phyloP scores from a whole-genome alignment of 2,113 vertebrate species.

The Riparia riparia region DNA sequence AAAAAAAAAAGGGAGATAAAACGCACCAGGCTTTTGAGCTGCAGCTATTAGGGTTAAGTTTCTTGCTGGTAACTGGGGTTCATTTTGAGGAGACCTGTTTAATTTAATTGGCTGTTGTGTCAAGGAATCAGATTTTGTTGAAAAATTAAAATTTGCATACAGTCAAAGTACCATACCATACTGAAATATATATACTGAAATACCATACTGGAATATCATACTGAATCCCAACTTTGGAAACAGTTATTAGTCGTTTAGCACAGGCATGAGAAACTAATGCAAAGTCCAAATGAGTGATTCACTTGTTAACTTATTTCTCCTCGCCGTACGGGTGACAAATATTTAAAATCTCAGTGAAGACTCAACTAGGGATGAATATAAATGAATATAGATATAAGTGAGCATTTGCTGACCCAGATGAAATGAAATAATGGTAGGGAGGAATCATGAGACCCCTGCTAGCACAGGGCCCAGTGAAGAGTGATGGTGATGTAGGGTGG shows the following conservation, averaged over 20 bases:
- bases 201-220: neutral
- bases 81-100: neutral
- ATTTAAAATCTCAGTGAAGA: neutral
- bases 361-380: neutral
- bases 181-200: neutral
- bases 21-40: neutral
- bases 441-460: neutral
- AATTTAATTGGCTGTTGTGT: neutral
- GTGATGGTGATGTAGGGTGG: neutral
- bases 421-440: neutral
- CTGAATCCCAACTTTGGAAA: neutral
- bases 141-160: neutral
- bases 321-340: rapidly evolving
- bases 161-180: neutral
- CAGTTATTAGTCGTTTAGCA: neutral
- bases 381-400: neutral
- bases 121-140: neutral
- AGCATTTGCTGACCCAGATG: neutral
- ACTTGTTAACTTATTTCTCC: neutral
- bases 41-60: neutral
- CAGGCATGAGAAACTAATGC: neutral
- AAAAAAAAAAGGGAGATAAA: neutral
- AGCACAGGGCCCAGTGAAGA: neutral
- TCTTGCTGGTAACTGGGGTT: neutral
- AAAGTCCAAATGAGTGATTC: neutral